Evolutionary conservation across 2,113 vertebrate species (phyloP).

Genomic region (Cochlearius cochlearius): DNA sequence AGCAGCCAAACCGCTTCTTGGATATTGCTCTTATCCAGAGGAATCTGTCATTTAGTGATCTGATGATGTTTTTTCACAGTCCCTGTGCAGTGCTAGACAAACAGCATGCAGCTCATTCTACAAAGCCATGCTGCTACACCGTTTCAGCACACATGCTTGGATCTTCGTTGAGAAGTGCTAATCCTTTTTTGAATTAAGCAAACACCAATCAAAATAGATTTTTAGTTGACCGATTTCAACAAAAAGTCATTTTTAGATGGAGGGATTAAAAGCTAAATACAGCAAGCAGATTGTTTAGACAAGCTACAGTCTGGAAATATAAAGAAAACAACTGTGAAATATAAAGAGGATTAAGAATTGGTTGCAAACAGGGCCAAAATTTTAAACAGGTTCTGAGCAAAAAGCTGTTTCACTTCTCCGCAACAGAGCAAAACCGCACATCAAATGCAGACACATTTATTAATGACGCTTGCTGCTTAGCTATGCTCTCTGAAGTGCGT

Average conservation of each 20-base stretch:
- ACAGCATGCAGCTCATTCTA: not conserved
- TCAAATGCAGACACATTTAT: not conserved
- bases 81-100: not conserved
- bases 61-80: not conserved
- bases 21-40: not conserved
- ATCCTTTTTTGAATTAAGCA: not conserved
- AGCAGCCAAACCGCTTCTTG: not conserved
- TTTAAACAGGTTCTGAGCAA: not conserved
- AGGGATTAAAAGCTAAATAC: constrained; percentile 1
- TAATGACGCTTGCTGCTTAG: not conserved
- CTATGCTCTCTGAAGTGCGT: not conserved
- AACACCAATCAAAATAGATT: not conserved
- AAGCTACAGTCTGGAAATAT: constrained; percentile 5
- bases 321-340: not conserved
- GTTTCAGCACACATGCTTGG: not conserved
- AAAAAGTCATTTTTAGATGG: constrained; percentile 18
- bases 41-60: not conserved
- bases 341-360: not conserved
- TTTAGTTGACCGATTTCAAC: not conserved
- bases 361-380: not conserved
- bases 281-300: constrained; percentile 44
- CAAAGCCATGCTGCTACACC: not conserved
- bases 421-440: not conserved
- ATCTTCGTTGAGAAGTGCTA: not conserved
- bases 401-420: not conserved